Conservation (phyloP, 2,113 vertebrate genomes). For the Plecotus auritus region DNA sequence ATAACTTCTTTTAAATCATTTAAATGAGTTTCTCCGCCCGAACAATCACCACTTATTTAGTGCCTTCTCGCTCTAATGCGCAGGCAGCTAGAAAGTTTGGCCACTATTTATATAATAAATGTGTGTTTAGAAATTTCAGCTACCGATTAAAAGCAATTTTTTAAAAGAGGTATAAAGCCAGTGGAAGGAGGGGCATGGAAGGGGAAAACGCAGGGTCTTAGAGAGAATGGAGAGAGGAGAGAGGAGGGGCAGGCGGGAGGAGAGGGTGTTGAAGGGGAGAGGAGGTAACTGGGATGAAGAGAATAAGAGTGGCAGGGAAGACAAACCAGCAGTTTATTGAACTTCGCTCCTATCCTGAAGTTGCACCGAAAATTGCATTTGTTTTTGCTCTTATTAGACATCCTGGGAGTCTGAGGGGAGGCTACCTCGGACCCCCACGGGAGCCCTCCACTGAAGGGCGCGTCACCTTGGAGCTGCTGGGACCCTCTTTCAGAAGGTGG, state of each 20-base stretch:
- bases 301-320: too few species aligned
- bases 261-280: not conserved
- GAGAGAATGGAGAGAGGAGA: not conserved
- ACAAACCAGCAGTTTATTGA: too few species aligned
- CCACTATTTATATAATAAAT: constrained; percentile 49
- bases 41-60: constrained; percentile 41
- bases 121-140: constrained; percentile 56
- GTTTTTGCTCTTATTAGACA: not conserved
- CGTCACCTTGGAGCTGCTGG: not conserved
- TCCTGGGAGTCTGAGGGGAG: not conserved
- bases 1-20: constrained; percentile 65
- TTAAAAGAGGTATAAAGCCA: not conserved
- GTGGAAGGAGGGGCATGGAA: not conserved
- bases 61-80: constrained; percentile 50
- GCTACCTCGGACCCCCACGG: not conserved
- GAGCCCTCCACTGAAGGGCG: not conserved
- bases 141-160: not conserved
- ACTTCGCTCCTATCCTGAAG: not conserved
- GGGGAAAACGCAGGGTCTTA: not conserved
- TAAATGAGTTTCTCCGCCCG: constrained; percentile 70
- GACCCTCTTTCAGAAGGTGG: not conserved
- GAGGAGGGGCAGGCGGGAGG: not conserved
- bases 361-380: not conserved
- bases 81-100: constrained; percentile 17
- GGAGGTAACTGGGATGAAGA: too few species aligned